Base-by-base conservation (phyloP, 2,888 invertebrate genomes). In the Acleris holmiana region DNA sequence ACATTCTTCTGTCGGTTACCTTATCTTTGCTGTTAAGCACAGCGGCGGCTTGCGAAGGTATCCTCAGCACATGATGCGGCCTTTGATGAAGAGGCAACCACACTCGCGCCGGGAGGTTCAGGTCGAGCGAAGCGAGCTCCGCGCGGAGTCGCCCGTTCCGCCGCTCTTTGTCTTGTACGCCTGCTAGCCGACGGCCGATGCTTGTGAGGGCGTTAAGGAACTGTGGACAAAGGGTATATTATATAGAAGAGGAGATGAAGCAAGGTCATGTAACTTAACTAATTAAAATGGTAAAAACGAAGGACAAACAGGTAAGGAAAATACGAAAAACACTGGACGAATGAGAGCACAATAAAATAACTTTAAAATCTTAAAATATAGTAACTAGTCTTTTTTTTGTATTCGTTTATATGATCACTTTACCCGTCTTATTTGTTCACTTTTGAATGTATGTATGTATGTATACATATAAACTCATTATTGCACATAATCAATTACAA, bases 1-100 rank as follows among this genome's bases (percentile, higher is more conserved):
- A 35, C 3, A 35, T 4, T 35, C 3, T 5, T 10, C 18, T 18
- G 13, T 13, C 1, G 17, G 15, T n/a, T 67, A 91, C 91, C 94
- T 98, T 98, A 86, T 99, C 98, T 93, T 99, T 99, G 73, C 99
- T 99, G 89, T 99, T 99, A 71, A 99, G 95, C 61, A 99, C 99
- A 58, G 99, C 99, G 68, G 99, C 98, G 71, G 98, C 98, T 80
- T 98, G 98, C 67, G 98, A 98, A 49, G 99, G 99, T 90, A 99
- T 98, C 87, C 99, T 94, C 55, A 99, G 96, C 76, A 99, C 96
- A 82, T 98, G 97, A 92, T 99, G 99, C 57, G 97, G 96, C 73
- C 95, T 94, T 73, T 96, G 96, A 85, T 98, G 96, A 53, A 99
- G 94, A 15, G 99, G 99, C 75, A 99, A 94, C 99, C 99, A 99